Evolutionary conservation across 2,888 invertebrate genomes (phyloP), one percentile per base, ranked within the genome.

Genomic region (Leucozona laternaria): DNA sequence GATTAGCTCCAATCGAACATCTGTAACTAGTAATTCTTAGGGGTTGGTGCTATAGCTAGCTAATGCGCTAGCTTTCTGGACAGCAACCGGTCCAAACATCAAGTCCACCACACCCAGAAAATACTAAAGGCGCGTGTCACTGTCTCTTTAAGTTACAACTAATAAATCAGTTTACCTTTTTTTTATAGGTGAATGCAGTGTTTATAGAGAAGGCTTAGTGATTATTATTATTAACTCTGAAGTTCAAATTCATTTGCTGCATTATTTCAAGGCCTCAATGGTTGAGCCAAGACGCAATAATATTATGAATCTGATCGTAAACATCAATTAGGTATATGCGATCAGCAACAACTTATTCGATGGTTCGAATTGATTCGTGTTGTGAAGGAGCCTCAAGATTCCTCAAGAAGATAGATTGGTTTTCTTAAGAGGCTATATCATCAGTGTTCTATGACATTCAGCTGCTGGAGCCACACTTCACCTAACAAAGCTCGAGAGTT

Each of bases 1-100:
- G 64, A 53, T 66, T 72, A 45, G 20, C 17, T 13, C 31, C n/a
- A 45, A 15, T 66, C 11, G 66, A 73, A 79, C 73, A 79, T 79
- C 73, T 73, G 73, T 73, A 66, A 31, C 48, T 34, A 11, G 15
- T 34, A 66, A 31, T 58, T 34, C 3, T 20, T 22, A 53, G 34
- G 60, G 66, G 37, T 34, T 72, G 48, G 17, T 70, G 11, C 10
- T 55, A 13, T 20, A 13, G n/a, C n/a, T n/a, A n/a, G n/a, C n/a
- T n/a, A n/a, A n/a, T n/a, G n/a, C n/a, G n/a, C 10, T 28, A 20
- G 45, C 62, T 60, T 17, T 57, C 62, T 43, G 25, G 15, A 40
- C 22, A 58, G 22, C 62, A 58, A 53, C 64, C 57, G 57, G 76
- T 77, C 57, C 58, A 58, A 70, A 68, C 13, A 75, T 8, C 50